Percentiles rank a stretch among this genome's conserved stretches.
Conservation (phyloP, 2,797 vertebrate species). For the Helostoma temminkii region DNA sequence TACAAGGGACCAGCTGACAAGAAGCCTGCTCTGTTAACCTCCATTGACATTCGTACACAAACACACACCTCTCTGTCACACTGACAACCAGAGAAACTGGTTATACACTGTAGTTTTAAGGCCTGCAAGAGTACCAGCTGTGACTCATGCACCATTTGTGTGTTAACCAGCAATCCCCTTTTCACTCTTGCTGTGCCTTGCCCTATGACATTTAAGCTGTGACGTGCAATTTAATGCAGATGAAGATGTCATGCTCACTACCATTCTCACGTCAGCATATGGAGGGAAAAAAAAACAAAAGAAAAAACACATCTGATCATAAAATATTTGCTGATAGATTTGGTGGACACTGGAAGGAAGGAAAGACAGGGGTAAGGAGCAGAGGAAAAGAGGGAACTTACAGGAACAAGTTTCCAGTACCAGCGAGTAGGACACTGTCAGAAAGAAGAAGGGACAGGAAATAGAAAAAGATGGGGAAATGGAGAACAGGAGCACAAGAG, state of each 20-base stretch:
- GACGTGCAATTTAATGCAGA: conserved; percentile 49
- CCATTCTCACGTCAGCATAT: conserved; percentile 56
- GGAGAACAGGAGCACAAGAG: conserved; percentile 85
- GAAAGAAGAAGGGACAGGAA: conserved; percentile 67
- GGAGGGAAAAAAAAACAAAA: conserved; percentile 45
- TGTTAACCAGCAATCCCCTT: conserved; percentile 52
- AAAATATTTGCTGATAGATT: conserved; percentile 66
- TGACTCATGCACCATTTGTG: conserved; percentile 67
- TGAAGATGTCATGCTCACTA: conserved; percentile 38
- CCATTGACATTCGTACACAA: conserved; percentile 34
- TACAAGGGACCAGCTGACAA: conserved; percentile 34
- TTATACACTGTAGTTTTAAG: conserved; percentile 40
- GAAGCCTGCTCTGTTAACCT: conserved; percentile 45
- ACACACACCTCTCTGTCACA: conserved; percentile 39
- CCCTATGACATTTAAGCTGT: conserved; percentile 29
- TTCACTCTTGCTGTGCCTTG: conserved; percentile 7
- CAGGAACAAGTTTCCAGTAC: conserved; percentile 92
- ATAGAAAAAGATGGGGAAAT: conserved; percentile 74
- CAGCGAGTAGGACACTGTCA: conserved; percentile 87
- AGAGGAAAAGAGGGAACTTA: conserved; percentile 84
- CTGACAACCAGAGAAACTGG: conserved; percentile 56
- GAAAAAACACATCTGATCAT: conserved; percentile 73
- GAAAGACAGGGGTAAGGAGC: conserved; percentile 73
- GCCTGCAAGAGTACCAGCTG: conserved; percentile 9
- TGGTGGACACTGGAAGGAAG: conserved; percentile 76